These are phyloP conservation scores for Agrypnus murinus DNA, from an alignment of 2,888 invertebrate genomes.

Conservation along the genomic window DNA sequence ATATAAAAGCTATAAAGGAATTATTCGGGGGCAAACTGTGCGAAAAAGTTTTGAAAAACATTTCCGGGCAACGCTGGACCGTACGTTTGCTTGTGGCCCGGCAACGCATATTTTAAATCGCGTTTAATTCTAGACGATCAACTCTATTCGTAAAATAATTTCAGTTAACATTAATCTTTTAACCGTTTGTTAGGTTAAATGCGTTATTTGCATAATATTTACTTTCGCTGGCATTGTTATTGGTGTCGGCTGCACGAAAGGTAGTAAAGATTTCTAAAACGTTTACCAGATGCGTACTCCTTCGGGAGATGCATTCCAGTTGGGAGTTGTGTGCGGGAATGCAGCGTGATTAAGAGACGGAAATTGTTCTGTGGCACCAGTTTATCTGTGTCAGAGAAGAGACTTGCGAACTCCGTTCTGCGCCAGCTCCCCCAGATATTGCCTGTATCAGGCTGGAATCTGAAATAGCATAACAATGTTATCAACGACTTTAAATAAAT, in stretches of 20 bases:
- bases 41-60: slow-evolving; percentile 32
- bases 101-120: slow-evolving; percentile 27
- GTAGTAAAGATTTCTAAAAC: slow-evolving; percentile 30
- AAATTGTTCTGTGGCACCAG: slow-evolving; percentile 70
- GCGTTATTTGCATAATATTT: background rate
- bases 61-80: slow-evolving; percentile 12
- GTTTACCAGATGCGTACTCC: slow-evolving; percentile 40
- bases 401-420: slow-evolving; percentile 50
- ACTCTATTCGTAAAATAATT: slow-evolving; percentile 19
- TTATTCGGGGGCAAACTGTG: slow-evolving; percentile 16
- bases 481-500: slow-evolving; percentile 48
- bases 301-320: slow-evolving; percentile 53
- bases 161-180: background rate
- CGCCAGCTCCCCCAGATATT: slow-evolving; percentile 47
- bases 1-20: slow-evolving; percentile 22
- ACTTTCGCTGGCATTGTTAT: background rate
- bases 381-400: slow-evolving; percentile 68
- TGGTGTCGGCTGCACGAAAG: background rate
- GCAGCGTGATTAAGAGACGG: slow-evolving; percentile 70
- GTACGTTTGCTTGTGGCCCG: slow-evolving; percentile 26
- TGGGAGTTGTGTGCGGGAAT: slow-evolving; percentile 66
- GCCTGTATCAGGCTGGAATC: slow-evolving; percentile 49
- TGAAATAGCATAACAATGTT: slow-evolving; percentile 50
- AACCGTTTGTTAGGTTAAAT: background rate
- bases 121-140: slow-evolving; percentile 24